These are phyloP conservation scores for Semicossyphus pulcher DNA, from an alignment of 2,113 vertebrate genomes.

Conservation along the genomic window DNA sequence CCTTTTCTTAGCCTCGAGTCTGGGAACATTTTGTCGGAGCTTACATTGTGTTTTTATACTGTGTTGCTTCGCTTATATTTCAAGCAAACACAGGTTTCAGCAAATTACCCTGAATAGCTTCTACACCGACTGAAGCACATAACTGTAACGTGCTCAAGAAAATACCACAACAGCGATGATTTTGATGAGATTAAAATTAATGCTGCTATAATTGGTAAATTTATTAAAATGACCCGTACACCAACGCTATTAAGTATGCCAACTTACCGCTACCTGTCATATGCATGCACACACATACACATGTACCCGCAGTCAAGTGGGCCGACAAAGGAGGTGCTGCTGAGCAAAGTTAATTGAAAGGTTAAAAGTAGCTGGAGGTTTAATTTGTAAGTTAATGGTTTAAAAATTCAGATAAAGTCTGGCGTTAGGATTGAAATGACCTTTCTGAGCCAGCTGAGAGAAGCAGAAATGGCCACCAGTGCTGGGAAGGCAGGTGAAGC, in stretches of 20 bases:
- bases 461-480: conserved; percentile 19
- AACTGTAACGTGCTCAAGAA: conserved; percentile 66
- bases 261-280: conserved; percentile 50
- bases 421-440: conserved; percentile 70
- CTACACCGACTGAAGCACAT: conserved; percentile 51
- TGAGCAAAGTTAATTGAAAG: conserved; percentile 77
- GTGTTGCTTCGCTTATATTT: conserved; percentile 58
- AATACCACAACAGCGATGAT: conserved; percentile 61
- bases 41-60: conserved; percentile 70
- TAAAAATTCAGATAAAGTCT: conserved; percentile 59
- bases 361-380: conserved; percentile 70
- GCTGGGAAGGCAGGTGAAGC: conserved; percentile 35
- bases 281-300: conserved; percentile 45
- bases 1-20: conserved; percentile 25
- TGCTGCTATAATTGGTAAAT: conserved; percentile 79
- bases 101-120: conserved; percentile 77
- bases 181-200: conserved; percentile 71
- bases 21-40: conserved; percentile 51
- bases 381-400: conserved; percentile 67
- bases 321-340: conserved; percentile 50
- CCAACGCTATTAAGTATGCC: conserved; percentile 68
- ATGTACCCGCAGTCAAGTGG: conserved; percentile 25
- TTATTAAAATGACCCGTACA: conserved; percentile 82
- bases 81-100: conserved; percentile 66
- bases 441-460: conserved; percentile 41